A percentile compares a stretch with the other conserved stretches of the same genome.
phyloP scores from a whole-genome alignment of 2,113 vertebrate species.

The Tricholaema leucomelas region DNA sequence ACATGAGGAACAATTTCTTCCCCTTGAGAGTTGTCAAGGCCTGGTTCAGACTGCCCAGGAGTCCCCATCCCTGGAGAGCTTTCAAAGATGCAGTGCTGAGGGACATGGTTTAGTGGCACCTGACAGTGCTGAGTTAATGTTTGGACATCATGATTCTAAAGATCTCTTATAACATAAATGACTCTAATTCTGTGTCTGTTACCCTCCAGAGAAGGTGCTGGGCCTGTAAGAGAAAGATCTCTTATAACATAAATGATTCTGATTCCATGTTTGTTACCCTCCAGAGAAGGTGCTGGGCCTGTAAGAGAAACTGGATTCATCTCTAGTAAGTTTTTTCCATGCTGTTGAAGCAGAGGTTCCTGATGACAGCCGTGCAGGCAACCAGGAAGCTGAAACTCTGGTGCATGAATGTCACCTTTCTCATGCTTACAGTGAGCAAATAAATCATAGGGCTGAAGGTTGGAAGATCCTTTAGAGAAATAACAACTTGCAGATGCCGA shows the following conservation, averaged over 20 bases:
- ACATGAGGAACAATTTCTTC: no score
- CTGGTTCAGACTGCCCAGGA: no score
- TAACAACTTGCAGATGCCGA: accelerated
- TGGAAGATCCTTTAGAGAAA: background rate
- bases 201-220: background rate
- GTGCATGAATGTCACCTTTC: accelerated
- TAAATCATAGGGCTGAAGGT: accelerated
- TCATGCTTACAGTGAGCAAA: accelerated
- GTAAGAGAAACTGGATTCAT: background rate
- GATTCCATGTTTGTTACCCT: accelerated
- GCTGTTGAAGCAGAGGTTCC: accelerated
- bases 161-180: no score
- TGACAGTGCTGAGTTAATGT: no score
- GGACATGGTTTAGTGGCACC: background rate
- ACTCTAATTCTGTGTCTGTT: no score
- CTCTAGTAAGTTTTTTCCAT: accelerated
- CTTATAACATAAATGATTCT: no score
- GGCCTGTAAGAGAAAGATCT: background rate
- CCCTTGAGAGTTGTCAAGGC: no score
- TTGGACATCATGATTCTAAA: no score
- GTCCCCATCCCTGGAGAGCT: background rate
- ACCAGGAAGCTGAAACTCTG: background rate
- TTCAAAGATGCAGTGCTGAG: background rate
- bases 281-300: background rate
- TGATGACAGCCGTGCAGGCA: background rate